Base-by-base conservation (phyloP, 1,140 invertebrate species). In the Papilio aristodemus region DNA sequence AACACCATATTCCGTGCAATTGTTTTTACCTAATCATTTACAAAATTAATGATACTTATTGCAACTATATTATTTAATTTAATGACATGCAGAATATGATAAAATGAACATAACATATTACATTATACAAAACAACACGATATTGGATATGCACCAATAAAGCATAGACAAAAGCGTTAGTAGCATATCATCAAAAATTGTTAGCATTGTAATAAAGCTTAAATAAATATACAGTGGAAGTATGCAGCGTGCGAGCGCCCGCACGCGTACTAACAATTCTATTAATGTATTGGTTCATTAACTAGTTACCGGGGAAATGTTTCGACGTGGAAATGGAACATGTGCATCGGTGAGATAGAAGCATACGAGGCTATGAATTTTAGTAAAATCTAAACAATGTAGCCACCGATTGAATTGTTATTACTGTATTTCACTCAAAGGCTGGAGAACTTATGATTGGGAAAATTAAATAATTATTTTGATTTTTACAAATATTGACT, bases 261-360 rank as follows among this genome's bases (percentile, higher is more conserved):
- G 27, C 32, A 9, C 59, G 8, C 60, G 37, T 14, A 10, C 60
- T 36, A 50, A 66, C 43, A 66, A 66, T 66, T 66, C 63, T 66
- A 66, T 66, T 66, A 66, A 43, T 66, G 63, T 41, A 66, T 36
- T 46, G 63, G 63, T 66, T 66, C 41, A 66, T 66, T 66, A 66
- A 39, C 36, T 38, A 62, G 59, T 62, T 39, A 17, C 9, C 10
- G 59, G 32, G 59, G 11, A 38, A 66, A 66, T 27, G 63, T 46
- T 66, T 46, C 63, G 9, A 46, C 41, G 63, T 50, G 39, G 38
- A 66, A 50, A 66, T 50, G n/a, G 27, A 46, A 66, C 43, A 50
- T 66, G 43, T 66, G 63, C 63, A 46, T 14, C 38, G 38, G 14
- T 62, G 59, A 66, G 63, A 66, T 66, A 66, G 25, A 66, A 11